Conservation (phyloP, 2,888 invertebrate genomes). For the Tyria jacobaeae region DNA sequence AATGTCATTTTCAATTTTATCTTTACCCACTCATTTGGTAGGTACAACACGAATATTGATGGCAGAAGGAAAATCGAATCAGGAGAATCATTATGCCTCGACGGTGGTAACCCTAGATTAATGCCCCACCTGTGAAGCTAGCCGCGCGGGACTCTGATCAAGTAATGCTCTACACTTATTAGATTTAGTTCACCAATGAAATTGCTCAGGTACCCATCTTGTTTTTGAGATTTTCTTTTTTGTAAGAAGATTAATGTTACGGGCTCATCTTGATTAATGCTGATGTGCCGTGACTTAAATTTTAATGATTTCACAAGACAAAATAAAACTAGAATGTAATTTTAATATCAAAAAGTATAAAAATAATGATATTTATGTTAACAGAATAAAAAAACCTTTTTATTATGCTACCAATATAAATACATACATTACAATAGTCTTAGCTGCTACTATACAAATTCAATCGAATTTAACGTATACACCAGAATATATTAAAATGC, state of each 20-base stretch:
- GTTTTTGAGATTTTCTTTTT: slow-evolving; percentile 19
- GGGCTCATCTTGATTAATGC: neutral
- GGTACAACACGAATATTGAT: slow-evolving; percentile 36
- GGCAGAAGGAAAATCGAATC: slow-evolving; percentile 40
- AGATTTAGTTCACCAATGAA: slow-evolving; percentile 42
- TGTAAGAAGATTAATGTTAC: slow-evolving; percentile 12
- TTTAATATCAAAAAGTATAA: too few relatives aligned
- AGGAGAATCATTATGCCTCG: slow-evolving; percentile 43
- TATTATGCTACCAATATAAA: too few relatives aligned
- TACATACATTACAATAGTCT: too few relatives aligned
- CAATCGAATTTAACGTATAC: too few relatives aligned
- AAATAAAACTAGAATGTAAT: too few relatives aligned
- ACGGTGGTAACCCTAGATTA: slow-evolving; percentile 35
- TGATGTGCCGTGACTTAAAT: neutral
- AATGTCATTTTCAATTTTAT: neutral
- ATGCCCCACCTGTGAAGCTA: slow-evolving; percentile 40
- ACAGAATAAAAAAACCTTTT: too few relatives aligned
- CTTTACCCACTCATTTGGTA: neutral
- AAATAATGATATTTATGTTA: too few relatives aligned
- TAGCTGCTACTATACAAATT: too few relatives aligned
- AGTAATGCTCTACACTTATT: slow-evolving; percentile 41
- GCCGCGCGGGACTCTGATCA: slow-evolving; percentile 37
- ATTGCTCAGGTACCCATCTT: slow-evolving; percentile 29
- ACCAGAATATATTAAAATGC: too few relatives aligned
- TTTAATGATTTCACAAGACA: neutral